These are phyloP conservation scores for Epinephelus moara DNA, from an alignment of 2,113 vertebrate genomes.

Conservation along the genomic window DNA sequence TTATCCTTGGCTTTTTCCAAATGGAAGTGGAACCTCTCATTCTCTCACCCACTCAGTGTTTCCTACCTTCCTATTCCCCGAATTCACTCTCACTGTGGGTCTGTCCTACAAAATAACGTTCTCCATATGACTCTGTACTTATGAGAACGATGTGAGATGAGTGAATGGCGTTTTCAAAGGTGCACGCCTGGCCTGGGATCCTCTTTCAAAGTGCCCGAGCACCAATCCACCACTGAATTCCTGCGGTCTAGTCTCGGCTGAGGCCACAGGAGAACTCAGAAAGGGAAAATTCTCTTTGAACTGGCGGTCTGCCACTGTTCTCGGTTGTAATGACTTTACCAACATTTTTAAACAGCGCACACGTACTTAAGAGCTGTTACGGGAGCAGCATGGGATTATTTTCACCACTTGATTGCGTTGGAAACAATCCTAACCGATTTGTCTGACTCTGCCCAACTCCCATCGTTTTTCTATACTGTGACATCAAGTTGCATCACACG, in stretches of 20 bases:
- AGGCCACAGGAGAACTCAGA: conserved; percentile 79
- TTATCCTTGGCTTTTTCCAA: conserved; percentile 59
- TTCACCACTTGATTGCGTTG: conserved; percentile 62
- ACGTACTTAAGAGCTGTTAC: conserved; percentile 64
- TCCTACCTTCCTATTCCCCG: conserved; percentile 44
- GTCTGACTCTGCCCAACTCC: conserved; percentile 48
- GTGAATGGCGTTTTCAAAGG: conserved; percentile 76
- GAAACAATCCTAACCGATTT: conserved; percentile 53
- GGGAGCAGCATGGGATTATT: conserved; percentile 55
- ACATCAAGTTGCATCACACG: conserved; percentile 58
- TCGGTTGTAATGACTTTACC: conserved; percentile 82
- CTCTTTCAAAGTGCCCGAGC: conserved; percentile 78
- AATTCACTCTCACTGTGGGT: conserved; percentile 45
- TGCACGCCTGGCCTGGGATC: conserved; percentile 69
- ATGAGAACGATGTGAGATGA: conserved; percentile 68
- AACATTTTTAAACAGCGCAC: conserved; percentile 69
- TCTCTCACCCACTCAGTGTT: conserved; percentile 43
- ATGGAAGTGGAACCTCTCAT: conserved; percentile 62
- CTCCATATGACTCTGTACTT: conserved; percentile 72
- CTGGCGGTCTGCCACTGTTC: conserved; percentile 81
- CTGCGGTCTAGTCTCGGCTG: conserved; percentile 79
- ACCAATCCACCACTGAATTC: conserved; percentile 79
- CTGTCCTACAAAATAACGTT: conserved; percentile 64
- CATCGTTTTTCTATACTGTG: conserved; percentile 8
- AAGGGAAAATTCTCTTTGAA: conserved; percentile 83